These are phyloP conservation scores for Setipinna tenuifilis DNA, from an alignment of 2,797 vertebrate genomes.

Conservation along the genomic window DNA sequence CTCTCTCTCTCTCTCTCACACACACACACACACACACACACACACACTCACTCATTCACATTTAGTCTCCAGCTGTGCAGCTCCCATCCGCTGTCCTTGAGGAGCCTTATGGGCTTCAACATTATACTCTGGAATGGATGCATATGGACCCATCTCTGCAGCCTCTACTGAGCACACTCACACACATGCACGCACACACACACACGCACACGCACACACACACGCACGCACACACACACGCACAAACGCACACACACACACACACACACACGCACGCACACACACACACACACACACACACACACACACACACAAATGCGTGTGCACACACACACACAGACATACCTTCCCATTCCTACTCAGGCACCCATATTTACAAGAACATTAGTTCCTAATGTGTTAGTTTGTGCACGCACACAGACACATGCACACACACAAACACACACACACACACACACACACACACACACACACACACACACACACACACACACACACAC, in stretches of 20 bases:
- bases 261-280: too few relatives aligned
- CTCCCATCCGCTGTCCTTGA: neutral
- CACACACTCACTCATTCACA: neutral
- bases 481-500: neutral
- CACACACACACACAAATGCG: too few relatives aligned
- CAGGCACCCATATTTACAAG: too few relatives aligned
- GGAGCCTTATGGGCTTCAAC: neutral
- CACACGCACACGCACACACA: neutral
- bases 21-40: neutral
- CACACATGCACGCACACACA: neutral
- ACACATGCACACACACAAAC: neutral
- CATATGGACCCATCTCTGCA: neutral
- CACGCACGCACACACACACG: neutral
- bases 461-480: neutral
- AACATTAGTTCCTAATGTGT: too few relatives aligned
- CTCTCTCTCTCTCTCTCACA: neutral
- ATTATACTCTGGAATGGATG: neutral
- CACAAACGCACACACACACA: neutral
- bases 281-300: too few relatives aligned
- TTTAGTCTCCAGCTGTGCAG: neutral
- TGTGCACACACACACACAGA: too few relatives aligned
- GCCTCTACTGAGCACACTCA: neutral
- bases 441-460: neutral
- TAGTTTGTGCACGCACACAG: too few relatives aligned
- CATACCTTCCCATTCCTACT: too few relatives aligned